Conservation (phyloP, 2,888 invertebrate species). For the Callimorpha dominula region DNA sequence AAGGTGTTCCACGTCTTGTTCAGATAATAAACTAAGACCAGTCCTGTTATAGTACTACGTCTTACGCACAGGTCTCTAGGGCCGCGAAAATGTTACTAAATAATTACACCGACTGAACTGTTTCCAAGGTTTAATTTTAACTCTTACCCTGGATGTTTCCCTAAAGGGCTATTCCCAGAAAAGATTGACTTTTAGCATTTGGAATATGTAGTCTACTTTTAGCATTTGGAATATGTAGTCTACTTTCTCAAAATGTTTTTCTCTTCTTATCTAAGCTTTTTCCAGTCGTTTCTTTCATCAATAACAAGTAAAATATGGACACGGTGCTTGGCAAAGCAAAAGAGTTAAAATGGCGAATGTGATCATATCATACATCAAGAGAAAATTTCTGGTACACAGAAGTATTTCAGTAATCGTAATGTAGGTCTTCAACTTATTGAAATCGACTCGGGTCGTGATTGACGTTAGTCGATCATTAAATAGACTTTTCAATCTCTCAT, state of each 20-base stretch:
- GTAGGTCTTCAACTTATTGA: no score
- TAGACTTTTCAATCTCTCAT: slow-evolving; percentile 17
- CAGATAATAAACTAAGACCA: slow-evolving; percentile 45
- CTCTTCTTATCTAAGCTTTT: no score
- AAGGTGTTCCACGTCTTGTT: slow-evolving; percentile 49
- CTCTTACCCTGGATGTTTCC: slow-evolving; percentile 20
- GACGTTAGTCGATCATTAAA: background rate
- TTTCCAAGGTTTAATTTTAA: slow-evolving; percentile 19
- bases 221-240: slow-evolving; percentile 17
- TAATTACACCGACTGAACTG: slow-evolving; percentile 20
- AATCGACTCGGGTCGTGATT: background rate
- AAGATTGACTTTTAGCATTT: slow-evolving; percentile 30
- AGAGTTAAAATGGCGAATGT: background rate
- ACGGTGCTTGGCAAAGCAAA: no score
- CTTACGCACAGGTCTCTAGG: slow-evolving; percentile 41
- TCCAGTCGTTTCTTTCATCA: no score
- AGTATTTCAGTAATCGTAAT: background rate
- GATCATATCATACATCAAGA: no score
- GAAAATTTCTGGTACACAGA: background rate
- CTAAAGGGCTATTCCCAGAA: slow-evolving; percentile 19
- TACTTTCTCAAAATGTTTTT: background rate
- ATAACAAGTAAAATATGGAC: no score
- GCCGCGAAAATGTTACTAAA: slow-evolving; percentile 35
- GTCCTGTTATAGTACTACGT: slow-evolving; percentile 48
- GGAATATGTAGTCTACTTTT: background rate